Conservation (phyloP, 2,113 vertebrate species). For the Daphoenositta chrysoptera region DNA sequence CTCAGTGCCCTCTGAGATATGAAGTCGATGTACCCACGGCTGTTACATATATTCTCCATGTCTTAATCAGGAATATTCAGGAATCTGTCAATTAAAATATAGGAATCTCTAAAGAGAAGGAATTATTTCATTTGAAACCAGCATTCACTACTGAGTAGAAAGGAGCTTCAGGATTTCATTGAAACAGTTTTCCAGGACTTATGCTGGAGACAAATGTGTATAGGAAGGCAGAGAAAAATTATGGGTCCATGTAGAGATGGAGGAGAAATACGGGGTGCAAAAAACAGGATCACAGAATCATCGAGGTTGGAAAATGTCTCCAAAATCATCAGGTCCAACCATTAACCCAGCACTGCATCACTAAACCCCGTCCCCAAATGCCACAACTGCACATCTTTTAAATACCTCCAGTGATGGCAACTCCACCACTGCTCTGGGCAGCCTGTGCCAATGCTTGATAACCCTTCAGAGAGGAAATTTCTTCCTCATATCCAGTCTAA, state of each 20-base stretch:
- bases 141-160: not conserved
- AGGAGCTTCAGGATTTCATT: not conserved
- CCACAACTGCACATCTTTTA: not conserved
- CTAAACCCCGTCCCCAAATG: not conserved
- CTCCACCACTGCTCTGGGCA: not conserved
- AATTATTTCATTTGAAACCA: not conserved
- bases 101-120: not conserved
- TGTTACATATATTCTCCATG: conserved; percentile 40
- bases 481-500: not conserved
- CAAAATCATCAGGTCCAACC: not conserved
- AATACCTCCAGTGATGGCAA: not conserved
- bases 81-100: not conserved
- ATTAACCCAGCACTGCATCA: not conserved
- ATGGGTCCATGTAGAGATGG: not conserved
- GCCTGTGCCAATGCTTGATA: not conserved
- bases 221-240: not conserved
- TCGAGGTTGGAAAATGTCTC: not conserved
- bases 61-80: conserved; percentile 34
- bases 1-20: not conserved
- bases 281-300: not conserved
- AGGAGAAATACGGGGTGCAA: not conserved
- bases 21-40: not conserved
- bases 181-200: not conserved
- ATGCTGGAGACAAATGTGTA: not conserved
- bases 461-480: not conserved